Percentiles rank a stretch among this genome's conserved stretches.
phyloP scores from a whole-genome alignment of 2,888 invertebrate genomes.

The Ptychoptera albimana region DNA sequence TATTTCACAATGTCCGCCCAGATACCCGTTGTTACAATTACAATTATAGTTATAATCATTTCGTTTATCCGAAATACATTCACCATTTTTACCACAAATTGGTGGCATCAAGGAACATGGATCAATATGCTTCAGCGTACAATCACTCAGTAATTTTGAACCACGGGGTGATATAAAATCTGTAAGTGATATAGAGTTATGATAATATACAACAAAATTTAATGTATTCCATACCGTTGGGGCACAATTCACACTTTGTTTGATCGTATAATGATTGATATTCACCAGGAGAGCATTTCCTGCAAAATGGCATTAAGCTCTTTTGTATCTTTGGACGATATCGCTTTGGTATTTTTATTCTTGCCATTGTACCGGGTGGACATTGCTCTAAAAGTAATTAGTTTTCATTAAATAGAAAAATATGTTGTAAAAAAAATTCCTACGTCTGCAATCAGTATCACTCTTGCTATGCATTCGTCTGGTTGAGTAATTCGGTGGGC shows the following conservation, averaged over 20 bases:
- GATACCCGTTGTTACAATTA: conserved; percentile 32
- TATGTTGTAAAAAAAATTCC: neutral
- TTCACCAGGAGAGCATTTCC: conserved; percentile 38
- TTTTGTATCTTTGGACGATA: conserved; percentile 21
- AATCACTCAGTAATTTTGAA: conserved; percentile 26
- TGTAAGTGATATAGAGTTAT: neutral
- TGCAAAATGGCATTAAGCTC: conserved; percentile 38
- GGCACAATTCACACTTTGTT: conserved; percentile 39
- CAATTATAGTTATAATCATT: conserved; percentile 27
- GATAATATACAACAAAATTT: too few species aligned
- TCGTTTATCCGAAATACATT: conserved; percentile 20
- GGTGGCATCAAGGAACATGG: conserved; percentile 25
- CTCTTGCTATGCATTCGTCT: conserved; percentile 31
- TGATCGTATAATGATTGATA: conserved; percentile 44
- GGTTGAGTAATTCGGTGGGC: conserved; percentile 42
- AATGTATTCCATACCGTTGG: conserved; percentile 21
- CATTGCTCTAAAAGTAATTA: conserved; percentile 32
- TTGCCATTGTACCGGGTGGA: conserved; percentile 35
- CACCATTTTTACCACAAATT: conserved; percentile 19
- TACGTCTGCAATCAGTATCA: conserved; percentile 39
- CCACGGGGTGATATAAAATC: conserved; percentile 30
- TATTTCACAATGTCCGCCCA: conserved; percentile 38
- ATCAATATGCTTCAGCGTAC: conserved; percentile 31
- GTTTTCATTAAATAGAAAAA: neutral
- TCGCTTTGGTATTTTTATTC: conserved; percentile 20